Conservation (phyloP, 2,888 invertebrate genomes). For the Zaprionus bogoriensis region DNA sequence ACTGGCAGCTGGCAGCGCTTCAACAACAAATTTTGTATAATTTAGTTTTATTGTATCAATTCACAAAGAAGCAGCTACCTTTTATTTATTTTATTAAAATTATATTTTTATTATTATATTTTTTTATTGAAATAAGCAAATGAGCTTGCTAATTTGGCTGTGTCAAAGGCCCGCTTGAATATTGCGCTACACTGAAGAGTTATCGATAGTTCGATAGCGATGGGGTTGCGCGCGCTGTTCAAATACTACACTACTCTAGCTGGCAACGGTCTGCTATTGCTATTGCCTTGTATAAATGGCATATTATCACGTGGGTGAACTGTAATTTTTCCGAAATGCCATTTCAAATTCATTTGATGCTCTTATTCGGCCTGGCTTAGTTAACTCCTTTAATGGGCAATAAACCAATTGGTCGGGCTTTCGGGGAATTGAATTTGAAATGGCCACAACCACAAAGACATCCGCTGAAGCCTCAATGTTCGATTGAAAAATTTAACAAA, state of each 20-base stretch:
- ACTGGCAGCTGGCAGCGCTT: constrained; percentile 5
- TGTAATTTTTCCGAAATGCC: background rate
- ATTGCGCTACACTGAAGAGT: background rate
- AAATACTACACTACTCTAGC: constrained; percentile 16
- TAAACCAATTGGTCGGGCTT: background rate
- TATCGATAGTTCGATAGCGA: constrained; percentile 29
- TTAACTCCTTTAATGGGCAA: constrained; percentile 20
- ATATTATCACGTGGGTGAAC: too few relatives aligned
- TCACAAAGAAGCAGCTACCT: too few relatives aligned
- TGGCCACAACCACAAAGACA: constrained; percentile 49
- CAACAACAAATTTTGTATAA: too few relatives aligned
- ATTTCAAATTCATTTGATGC: background rate
- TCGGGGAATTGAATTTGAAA: constrained; percentile 39
- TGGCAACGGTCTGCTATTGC: background rate
- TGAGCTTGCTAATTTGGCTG: too few relatives aligned
- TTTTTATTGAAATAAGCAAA: background rate
- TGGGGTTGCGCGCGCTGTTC: constrained; percentile 12
- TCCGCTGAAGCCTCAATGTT: constrained; percentile 50
- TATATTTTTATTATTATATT: background rate
- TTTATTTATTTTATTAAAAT: background rate
- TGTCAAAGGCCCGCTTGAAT: background rate
- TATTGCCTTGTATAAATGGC: background rate
- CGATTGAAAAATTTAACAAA: constrained; percentile 67
- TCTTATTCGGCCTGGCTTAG: background rate
- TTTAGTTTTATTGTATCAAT: background rate